Evolutionary conservation across 1,140 invertebrate genomes (phyloP).

Genomic region (Drosophila punjabiensis): DNA sequence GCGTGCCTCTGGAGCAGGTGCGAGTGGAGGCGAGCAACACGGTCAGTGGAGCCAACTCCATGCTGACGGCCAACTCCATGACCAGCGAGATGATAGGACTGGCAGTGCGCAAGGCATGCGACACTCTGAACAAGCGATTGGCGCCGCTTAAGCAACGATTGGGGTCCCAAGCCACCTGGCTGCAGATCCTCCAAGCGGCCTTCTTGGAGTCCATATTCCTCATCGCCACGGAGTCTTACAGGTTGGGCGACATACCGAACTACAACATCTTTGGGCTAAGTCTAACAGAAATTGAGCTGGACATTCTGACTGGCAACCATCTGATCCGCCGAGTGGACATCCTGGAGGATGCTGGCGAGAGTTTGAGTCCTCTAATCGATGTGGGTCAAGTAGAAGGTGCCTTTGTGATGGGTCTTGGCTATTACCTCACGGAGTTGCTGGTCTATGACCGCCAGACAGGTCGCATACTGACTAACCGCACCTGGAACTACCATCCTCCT

Average conservation of each 20-base stretch:
- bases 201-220: constrained; percentile 88
- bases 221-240: constrained; percentile 87
- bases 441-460: constrained; percentile 89
- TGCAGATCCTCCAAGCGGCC: constrained; percentile 88
- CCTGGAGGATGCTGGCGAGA: constrained; percentile 90
- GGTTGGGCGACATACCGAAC: constrained; percentile 68
- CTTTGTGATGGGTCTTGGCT: constrained; percentile 94
- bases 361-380: constrained; percentile 90
- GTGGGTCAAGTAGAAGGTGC: constrained; percentile 92
- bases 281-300: constrained; percentile 89
- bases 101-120: constrained; percentile 90
- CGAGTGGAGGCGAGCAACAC: constrained; percentile 89
- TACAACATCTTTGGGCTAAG: constrained; percentile 87
- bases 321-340: constrained; percentile 89
- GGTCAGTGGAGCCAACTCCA: constrained; percentile 88
- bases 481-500: constrained; percentile 93
- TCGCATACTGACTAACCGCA: constrained; percentile 89
- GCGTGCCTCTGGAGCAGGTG: constrained; percentile 90
- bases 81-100: constrained; percentile 89
- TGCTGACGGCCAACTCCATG: constrained; percentile 89
- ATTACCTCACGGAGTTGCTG: constrained; percentile 90
- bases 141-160: constrained; percentile 88
- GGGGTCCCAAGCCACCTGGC: constrained; percentile 87
- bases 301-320: constrained; percentile 90
- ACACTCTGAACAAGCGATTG: constrained; percentile 88